Conservation (phyloP, 2,888 invertebrate species). For the Volucella bombylans region DNA sequence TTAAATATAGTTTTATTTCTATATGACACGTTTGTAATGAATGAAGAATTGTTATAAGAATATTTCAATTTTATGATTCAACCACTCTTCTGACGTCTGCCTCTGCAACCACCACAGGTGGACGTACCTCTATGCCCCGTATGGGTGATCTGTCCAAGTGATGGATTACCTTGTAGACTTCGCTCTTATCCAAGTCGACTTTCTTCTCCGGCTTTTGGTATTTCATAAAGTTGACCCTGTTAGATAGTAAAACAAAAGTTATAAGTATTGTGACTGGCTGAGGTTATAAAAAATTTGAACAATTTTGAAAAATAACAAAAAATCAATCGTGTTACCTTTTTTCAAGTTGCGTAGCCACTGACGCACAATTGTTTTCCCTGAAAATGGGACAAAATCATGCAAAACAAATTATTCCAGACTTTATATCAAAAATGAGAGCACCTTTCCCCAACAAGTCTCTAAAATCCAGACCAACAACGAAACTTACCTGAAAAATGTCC, state of each 20-base stretch:
- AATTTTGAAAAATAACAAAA: not conserved
- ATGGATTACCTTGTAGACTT: constrained; percentile 91
- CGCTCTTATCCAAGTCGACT: constrained; percentile 89
- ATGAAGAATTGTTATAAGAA: not conserved
- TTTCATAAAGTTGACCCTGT: constrained; percentile 95
- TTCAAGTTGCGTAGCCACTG: constrained; percentile 81
- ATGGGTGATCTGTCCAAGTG: constrained; percentile 87
- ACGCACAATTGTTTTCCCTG: constrained; percentile 84
- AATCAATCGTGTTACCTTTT: constrained; percentile 76
- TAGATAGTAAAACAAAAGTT: constrained; percentile 61
- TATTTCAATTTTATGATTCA: constrained; percentile 76
- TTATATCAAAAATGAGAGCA: no score
- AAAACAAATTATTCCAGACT: constrained; percentile 37
- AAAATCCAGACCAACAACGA: not conserved
- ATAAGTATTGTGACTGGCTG: not conserved
- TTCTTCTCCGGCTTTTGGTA: constrained; percentile 91
- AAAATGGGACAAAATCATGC: constrained; percentile 76
- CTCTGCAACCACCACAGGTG: constrained; percentile 86
- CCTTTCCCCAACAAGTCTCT: no score
- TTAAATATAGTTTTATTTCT: constrained; percentile 15
- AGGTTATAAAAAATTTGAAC: no score
- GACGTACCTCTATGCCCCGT: constrained; percentile 86
- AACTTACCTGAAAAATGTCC: constrained; percentile 85
- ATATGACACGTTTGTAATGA: constrained; percentile 23
- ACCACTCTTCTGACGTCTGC: constrained; percentile 84